Evolutionary conservation across 2,797 vertebrate species (phyloP).

Genomic region (Sebastes ruberrimus): DNA sequence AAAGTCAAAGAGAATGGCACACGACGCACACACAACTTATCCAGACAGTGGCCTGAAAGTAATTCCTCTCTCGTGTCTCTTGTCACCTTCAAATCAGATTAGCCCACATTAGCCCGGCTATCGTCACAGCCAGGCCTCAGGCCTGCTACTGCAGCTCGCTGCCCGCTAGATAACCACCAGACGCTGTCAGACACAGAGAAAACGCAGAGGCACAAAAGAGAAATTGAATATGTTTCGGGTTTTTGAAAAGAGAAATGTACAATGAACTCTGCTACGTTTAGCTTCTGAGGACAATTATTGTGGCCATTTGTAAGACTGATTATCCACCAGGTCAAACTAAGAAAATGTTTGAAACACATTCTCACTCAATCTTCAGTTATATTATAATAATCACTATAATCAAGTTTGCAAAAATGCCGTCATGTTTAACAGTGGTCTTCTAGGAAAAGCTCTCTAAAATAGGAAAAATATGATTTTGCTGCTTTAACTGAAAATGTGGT

Average conservation of each 20-base stretch:
- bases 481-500: not conserved
- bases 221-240: not conserved
- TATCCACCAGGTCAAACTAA: not conserved
- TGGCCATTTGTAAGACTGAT: not conserved
- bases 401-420: not conserved
- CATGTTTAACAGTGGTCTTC: not conserved
- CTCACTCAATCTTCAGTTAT: not conserved
- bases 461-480: not conserved
- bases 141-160: slow-evolving; percentile 25
- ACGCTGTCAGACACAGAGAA: not conserved
- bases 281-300: not conserved
- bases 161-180: slow-evolving; percentile 3
- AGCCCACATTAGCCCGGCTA: slow-evolving; percentile 62
- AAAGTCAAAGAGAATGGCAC: slow-evolving; percentile 18
- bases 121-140: slow-evolving; percentile 44
- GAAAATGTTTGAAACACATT: not conserved
- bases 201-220: not conserved
- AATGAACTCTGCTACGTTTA: not conserved
- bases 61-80: slow-evolving; percentile 66
- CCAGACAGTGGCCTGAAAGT: slow-evolving; percentile 46
- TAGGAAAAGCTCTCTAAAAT: not conserved
- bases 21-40: slow-evolving; percentile 14
- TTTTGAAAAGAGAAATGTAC: not conserved
- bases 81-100: slow-evolving; percentile 79
- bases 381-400: not conserved